These are phyloP conservation scores for Rhingia rostrata DNA, from an alignment of 2,888 invertebrate species.

Conservation along the genomic window DNA sequence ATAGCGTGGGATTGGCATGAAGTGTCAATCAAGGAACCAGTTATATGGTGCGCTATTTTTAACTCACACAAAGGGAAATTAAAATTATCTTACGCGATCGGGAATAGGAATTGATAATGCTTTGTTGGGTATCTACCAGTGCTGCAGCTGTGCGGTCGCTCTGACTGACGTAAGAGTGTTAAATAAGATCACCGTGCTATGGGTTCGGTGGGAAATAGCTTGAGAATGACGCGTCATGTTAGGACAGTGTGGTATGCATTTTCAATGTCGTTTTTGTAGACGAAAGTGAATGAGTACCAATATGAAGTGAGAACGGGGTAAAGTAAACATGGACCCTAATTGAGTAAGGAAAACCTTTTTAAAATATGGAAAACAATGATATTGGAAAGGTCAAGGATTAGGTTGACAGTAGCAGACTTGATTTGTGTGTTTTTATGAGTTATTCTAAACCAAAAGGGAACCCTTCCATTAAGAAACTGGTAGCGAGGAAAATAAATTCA, in stretches of 20 bases:
- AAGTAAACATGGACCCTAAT: no score
- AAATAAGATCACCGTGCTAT: background rate
- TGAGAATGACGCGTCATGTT: background rate
- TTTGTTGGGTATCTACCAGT: conserved; percentile 4
- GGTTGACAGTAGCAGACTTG: no score
- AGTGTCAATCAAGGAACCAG: conserved; percentile 46
- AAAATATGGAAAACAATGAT: no score
- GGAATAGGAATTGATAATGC: conserved; percentile 11
- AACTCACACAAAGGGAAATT: conserved; percentile 33
- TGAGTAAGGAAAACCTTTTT: no score
- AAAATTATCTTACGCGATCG: conserved; percentile 19
- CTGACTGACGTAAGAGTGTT: conserved; percentile 8
- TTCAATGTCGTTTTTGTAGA: no score
- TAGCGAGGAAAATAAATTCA: no score
- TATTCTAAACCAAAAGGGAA: no score
- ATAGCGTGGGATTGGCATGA: conserved; percentile 44
- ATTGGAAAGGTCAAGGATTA: no score
- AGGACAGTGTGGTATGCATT: background rate
- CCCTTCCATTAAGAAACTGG: no score
- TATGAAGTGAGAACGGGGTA: no score
- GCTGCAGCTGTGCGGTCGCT: conserved; percentile 1
- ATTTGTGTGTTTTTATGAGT: no score
- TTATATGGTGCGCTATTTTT: conserved; percentile 15
- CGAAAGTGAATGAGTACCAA: no score
- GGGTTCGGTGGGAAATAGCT: background rate